Conservation (phyloP, 2,797 vertebrate species). For the Myotis planiceps region DNA sequence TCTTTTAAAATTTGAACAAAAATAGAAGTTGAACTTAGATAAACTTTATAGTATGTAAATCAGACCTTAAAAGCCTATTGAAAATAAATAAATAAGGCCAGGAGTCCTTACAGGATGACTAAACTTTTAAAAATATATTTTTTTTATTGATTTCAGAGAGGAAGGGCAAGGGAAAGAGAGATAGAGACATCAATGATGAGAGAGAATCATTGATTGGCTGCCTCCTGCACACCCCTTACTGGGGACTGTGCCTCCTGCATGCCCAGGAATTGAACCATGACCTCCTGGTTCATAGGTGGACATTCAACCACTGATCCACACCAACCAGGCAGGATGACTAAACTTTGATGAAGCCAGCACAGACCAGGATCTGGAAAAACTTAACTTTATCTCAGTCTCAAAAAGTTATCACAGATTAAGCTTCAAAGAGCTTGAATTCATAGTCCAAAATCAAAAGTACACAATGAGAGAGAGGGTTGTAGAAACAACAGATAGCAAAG, state of each 20-base stretch:
- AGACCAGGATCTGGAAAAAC: not conserved
- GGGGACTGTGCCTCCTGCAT: no score
- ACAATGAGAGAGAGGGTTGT: not conserved
- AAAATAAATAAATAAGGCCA: constrained; percentile 20
- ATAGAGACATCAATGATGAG: no score
- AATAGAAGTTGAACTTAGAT: constrained; percentile 19
- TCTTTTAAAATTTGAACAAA: not conserved
- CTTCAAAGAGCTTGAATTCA: not conserved
- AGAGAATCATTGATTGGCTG: no score
- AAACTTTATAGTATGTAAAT: not conserved
- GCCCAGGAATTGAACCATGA: no score
- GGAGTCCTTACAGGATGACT: not conserved
- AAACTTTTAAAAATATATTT: no score
- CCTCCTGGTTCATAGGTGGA: no score
- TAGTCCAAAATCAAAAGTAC: not conserved
- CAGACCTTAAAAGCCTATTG: not conserved
- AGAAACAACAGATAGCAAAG: not conserved
- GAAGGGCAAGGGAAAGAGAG: no score
- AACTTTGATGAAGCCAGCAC: not conserved
- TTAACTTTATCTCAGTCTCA: not conserved
- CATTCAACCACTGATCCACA: no score
- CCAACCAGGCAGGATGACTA: not conserved
- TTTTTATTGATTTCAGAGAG: no score
- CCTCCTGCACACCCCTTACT: no score
- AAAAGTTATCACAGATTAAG: not conserved